These are phyloP conservation scores for Anticlea derivata DNA, from an alignment of 2,888 invertebrate genomes.

Conservation along the genomic window DNA sequence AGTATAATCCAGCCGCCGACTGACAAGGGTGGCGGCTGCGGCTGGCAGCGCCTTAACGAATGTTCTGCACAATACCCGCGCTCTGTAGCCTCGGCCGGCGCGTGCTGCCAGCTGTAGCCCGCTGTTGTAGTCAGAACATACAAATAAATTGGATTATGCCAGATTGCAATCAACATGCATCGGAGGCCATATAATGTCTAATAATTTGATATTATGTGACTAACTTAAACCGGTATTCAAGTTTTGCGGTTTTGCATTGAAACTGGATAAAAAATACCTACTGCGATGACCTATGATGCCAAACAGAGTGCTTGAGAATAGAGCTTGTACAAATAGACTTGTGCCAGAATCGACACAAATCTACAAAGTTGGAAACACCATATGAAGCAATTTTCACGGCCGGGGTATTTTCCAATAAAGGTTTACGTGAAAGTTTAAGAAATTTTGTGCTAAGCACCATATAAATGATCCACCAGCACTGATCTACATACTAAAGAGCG, in stretches of 20 bases:
- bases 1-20: neutral
- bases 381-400: neutral
- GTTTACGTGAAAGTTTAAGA: constrained; percentile 1
- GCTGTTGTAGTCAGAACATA: too few relatives aligned
- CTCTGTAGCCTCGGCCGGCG: neutral
- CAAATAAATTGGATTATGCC: too few relatives aligned
- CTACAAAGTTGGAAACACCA: neutral
- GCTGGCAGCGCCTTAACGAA: neutral
- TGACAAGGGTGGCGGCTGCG: constrained; percentile 6
- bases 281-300: too few relatives aligned
- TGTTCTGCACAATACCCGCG: neutral
- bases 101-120: neutral
- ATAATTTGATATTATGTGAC: too few relatives aligned
- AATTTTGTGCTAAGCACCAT: neutral
- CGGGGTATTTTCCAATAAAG: constrained; percentile 11
- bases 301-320: too few relatives aligned
- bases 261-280: too few relatives aligned
- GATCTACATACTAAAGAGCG: too few relatives aligned
- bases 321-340: too few relatives aligned
- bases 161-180: too few relatives aligned
- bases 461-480: neutral
- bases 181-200: too few relatives aligned
- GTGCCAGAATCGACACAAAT: neutral
- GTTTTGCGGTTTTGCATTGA: too few relatives aligned
- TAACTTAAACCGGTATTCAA: too few relatives aligned